A percentile compares a stretch with the other conserved stretches of the same genome.
Conservation (phyloP, 2,888 invertebrate genomes). For the Pristionchus mayeri region DNA sequence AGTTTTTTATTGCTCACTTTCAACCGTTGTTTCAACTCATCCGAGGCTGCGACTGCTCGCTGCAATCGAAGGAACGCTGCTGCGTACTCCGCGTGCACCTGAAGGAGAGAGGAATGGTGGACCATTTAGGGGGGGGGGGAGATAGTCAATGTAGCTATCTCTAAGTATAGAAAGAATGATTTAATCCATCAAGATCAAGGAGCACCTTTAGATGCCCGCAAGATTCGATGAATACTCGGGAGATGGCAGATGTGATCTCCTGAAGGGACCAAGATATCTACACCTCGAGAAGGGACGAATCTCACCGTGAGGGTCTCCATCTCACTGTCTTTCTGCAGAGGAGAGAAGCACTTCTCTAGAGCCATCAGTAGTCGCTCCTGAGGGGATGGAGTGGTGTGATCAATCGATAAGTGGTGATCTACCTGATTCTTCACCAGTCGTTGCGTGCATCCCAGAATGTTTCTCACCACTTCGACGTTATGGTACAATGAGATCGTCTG, state of each 20-base stretch:
- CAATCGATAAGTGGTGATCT: too few species aligned
- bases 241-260: neutral
- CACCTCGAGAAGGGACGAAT: neutral
- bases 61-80: conserved; percentile 70
- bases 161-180: too few species aligned
- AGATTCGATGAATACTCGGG: conserved; percentile 23
- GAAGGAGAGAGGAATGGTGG: too few species aligned
- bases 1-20: conserved; percentile 12
- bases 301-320: neutral
- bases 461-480: conserved; percentile 9
- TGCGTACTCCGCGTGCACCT: conserved; percentile 71
- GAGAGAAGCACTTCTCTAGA: conserved; percentile 10
- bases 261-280: neutral
- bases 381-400: too few species aligned
- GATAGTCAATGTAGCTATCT: too few species aligned
- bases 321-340: neutral
- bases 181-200: neutral
- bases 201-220: conserved; percentile 51
- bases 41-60: conserved; percentile 55
- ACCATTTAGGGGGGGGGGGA: too few species aligned
- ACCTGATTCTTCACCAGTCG: conserved; percentile 38
- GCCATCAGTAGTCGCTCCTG: conserved; percentile 5
- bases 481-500: conserved; percentile 38
- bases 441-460: conserved; percentile 41
- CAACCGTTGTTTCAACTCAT: conserved; percentile 10